Base-by-base conservation (phyloP, 1,140 invertebrate genomes). In the Polypedilum vanderplanki region DNA sequence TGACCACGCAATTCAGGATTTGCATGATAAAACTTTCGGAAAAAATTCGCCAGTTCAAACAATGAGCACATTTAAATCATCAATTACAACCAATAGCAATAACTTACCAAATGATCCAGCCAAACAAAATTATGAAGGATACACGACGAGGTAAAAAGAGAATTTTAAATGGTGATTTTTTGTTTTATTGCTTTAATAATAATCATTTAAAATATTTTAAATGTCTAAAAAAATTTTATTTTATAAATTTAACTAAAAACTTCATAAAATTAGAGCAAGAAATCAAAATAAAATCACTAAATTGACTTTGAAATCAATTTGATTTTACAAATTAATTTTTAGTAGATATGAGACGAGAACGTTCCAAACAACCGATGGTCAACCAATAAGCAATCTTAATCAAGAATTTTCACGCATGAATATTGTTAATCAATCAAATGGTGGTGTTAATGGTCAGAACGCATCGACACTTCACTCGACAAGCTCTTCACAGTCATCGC, bases 41-140 rank as follows among this genome's bases (percentile, higher is more conserved):
- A 80, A 81, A 74, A 80, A 79, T 74, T 81, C 65, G 10, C 65
- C 81, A 7, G 81, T 83, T 10, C 78, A 82, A 20, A 79, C 81
- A 75, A 75, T 83, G 15, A 82, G 80, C 3, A 77, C 78, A 33
- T 79, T 78, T 73, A 74, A 75, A 18, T 41, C 22, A 41, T 5
- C 73, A 79, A 76, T 74, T 75, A 79, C 8, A 15, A 24, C 7
- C 18, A 33, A 67, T 20, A 20, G 46, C 20, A 33, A 33, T 33
- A 33, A 33, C 5, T 12, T 17, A 41, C 22, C 40, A 15, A 40
- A 70, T 64, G 80, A 81, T 76, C 24, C 24, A 33, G 24, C 12
- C 1, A 81, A 80, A 24, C 85, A 87, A 78, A 87, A 83, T 76
- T 87, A 87, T 78, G 87, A 87, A 76, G 87, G 86, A 17, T 87